Conservation (phyloP, 2,888 invertebrate genomes). For the Melinaea menophilus region DNA sequence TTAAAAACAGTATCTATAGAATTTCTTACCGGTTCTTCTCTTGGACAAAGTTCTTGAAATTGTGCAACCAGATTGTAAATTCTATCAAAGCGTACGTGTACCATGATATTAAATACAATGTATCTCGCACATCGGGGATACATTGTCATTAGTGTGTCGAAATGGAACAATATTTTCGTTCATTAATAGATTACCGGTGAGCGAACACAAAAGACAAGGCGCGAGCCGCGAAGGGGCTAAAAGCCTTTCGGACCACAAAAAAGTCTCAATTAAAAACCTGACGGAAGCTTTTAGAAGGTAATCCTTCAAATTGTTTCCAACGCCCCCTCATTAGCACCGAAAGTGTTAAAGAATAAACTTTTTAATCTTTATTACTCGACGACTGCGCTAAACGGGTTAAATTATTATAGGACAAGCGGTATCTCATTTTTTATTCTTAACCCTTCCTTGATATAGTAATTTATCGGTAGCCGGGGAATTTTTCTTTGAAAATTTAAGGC, state of each 20-base stretch:
- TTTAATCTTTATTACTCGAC: conserved; percentile 77
- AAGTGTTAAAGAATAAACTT: conserved; percentile 79
- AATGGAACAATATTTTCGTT: conserved; percentile 48
- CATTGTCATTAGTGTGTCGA: conserved; percentile 21
- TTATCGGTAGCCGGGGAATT: conserved; percentile 62
- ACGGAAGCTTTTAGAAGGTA: conserved; percentile 79
- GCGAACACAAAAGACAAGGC: conserved; percentile 59
- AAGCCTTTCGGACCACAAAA: conserved; percentile 74
- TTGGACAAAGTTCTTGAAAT: too few relatives aligned
- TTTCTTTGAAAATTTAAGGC: conserved; percentile 61
- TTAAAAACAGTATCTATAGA: too few relatives aligned
- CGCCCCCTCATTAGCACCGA: conserved; percentile 78
- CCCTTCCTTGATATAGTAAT: conserved; percentile 60
- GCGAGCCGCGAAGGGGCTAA: conserved; percentile 69
- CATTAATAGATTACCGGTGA: conserved; percentile 73
- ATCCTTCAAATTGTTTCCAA: conserved; percentile 78
- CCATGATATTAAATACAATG: too few relatives aligned
- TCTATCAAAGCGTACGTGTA: too few relatives aligned
- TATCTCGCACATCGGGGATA: not conserved
- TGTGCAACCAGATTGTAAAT: too few relatives aligned
- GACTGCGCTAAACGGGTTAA: conserved; percentile 75
- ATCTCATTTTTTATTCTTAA: conserved; percentile 69
- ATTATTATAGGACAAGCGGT: conserved; percentile 72
- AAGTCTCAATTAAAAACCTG: conserved; percentile 78
- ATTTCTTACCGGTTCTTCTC: too few relatives aligned